Base-by-base conservation (phyloP, 2,888 invertebrate species). In the Neoaliturus tenellus region DNA sequence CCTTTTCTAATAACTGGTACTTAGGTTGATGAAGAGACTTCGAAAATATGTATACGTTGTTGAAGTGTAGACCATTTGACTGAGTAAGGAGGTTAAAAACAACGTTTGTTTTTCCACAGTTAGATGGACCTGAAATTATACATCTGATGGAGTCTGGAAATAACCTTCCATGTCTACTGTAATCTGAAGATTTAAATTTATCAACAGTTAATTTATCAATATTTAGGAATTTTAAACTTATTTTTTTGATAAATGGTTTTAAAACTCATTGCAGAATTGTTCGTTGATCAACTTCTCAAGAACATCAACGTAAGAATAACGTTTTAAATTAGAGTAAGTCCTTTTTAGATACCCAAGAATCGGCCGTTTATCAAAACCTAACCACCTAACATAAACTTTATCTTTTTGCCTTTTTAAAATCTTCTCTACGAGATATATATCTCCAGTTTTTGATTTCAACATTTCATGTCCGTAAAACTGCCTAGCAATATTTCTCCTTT, bases 341-440 rank as follows among this genome's bases (percentile, higher is more conserved):
- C 20, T 51, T 78, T 80, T 20, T 83, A 78, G 67, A 33, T 67
- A 83, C 51, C 80, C 80, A 83, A 3, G 83, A 83, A 67, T 67
- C 83, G 25, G 44, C 41, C 62, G 28, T 39, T 39, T 80, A 44
- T 78, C 20, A 83, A 67, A 83, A 8, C 83, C 67, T 33, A 67
- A 33, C 80, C 83, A 83, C 1, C 83, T n/a, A 20, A 83, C 80
- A 39, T 80, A 31, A 44, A 80, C 33, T 33, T 41, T 25, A 35
- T 83, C 80, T 1, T 69, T 69, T 31, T 83, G 67, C 23, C 80
- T 62, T 73, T 41, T 20, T n/a, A 80, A 67, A 1, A 73, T 44
- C 44, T 83, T 83, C 48, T 83, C 83, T 10, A 80, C 80, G 12
- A 83, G 55, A 44, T 55, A 83, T 23, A 80, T 69, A 80, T 83